These are phyloP conservation scores for Nipponia nippon DNA, from an alignment of 2,113 vertebrate genomes.

Conservation along the genomic window DNA sequence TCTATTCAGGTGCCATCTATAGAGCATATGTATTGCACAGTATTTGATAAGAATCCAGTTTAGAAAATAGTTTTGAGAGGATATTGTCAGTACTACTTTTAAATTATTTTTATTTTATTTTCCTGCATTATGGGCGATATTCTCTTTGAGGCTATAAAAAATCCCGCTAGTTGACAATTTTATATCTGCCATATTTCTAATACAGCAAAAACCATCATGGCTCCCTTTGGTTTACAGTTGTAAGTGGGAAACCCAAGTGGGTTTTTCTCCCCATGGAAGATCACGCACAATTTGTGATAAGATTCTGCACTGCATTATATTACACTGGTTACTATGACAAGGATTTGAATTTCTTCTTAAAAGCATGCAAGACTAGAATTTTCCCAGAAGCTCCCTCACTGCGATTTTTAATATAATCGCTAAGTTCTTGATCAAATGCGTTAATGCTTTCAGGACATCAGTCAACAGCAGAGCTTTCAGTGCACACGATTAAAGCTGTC, in stretches of 20 bases:
- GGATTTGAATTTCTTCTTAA: background rate
- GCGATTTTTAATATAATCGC: slow-evolving; percentile 26
- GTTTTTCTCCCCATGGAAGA: background rate
- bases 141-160: slow-evolving; percentile 53
- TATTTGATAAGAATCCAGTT: slow-evolving; percentile 35
- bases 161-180: slow-evolving; percentile 35
- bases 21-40: background rate
- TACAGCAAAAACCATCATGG: background rate
- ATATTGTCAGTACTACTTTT: slow-evolving; percentile 34
- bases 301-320: background rate
- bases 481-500: slow-evolving; percentile 2
- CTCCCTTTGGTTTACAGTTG: slow-evolving; percentile 13
- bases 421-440: slow-evolving; percentile 40
- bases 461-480: slow-evolving; percentile 25
- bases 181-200: slow-evolving; percentile 43
- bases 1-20: slow-evolving; percentile 42
- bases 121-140: slow-evolving; percentile 9
- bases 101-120: slow-evolving; percentile 58
- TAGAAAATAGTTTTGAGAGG: slow-evolving; percentile 47
- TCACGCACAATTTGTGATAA: background rate
- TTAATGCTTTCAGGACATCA: slow-evolving; percentile 44
- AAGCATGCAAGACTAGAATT: background rate
- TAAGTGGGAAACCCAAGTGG: slow-evolving; percentile 29
- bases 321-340: background rate
- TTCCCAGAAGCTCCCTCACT: slow-evolving; percentile 14